Conservation (phyloP, 2,797 vertebrate species). For the Saxicola maurus region DNA sequence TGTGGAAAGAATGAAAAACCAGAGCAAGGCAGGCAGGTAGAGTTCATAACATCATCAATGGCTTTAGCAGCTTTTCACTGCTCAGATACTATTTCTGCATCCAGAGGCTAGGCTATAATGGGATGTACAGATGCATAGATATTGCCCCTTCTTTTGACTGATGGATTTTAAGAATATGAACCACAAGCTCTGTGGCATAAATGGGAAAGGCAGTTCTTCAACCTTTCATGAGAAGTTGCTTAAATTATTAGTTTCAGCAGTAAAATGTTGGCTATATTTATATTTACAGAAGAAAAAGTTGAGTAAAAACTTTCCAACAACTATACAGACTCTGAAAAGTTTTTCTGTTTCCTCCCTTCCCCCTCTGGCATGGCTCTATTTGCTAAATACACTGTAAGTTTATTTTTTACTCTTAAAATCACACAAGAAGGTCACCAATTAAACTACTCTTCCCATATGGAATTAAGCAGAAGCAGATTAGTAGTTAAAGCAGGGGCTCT, state of each 20-base stretch:
- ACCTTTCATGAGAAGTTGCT: neutral
- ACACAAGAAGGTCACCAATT: constrained; percentile 32
- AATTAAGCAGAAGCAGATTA: constrained; percentile 39
- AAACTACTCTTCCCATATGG: constrained; percentile 6
- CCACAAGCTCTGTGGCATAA: constrained; percentile 8
- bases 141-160: constrained; percentile 33
- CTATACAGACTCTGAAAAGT: neutral
- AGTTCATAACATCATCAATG: constrained; percentile 7
- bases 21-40: constrained; percentile 16
- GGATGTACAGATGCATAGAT: constrained; percentile 33
- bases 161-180: neutral
- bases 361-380: neutral
- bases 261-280: constrained; percentile 11
- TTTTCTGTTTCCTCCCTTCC: neutral
- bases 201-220: constrained; percentile 2
- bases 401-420: constrained; percentile 40
- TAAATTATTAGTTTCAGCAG: constrained; percentile 37
- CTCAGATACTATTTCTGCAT: constrained; percentile 35
- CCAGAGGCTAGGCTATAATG: constrained; percentile 38
- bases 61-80: constrained; percentile 39
- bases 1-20: constrained; percentile 21
- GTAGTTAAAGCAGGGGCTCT: constrained; percentile 10
- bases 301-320: constrained; percentile 13
- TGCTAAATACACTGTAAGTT: constrained; percentile 9
- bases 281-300: constrained; percentile 24